Evolutionary conservation across 1,140 invertebrate species (phyloP).

Genomic region (Zaprionus inermis): DNA sequence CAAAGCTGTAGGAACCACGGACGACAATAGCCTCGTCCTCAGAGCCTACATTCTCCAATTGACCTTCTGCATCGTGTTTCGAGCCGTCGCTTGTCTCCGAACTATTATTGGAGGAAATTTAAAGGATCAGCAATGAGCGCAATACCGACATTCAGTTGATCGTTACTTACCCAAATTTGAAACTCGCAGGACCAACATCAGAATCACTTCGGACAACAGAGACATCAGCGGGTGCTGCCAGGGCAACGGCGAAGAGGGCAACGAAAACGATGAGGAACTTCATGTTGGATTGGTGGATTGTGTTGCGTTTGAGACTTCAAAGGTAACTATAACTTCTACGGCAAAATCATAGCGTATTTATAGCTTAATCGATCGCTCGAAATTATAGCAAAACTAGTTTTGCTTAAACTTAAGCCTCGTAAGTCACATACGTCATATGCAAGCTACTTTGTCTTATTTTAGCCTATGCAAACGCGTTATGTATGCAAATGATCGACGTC

Average conservation of each 20-base stretch:
- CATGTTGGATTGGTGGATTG: slow-evolving; percentile 36
- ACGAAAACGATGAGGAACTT: slow-evolving; percentile 62
- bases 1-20: slow-evolving; percentile 85
- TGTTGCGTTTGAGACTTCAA: slow-evolving; percentile 41
- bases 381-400: background rate
- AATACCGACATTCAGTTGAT: too few relatives aligned
- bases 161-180: slow-evolving; percentile 84
- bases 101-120: too few relatives aligned
- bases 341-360: slow-evolving; percentile 44
- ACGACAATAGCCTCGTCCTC: slow-evolving; percentile 84
- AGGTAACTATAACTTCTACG: slow-evolving; percentile 40
- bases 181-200: slow-evolving; percentile 84
- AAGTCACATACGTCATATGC: background rate
- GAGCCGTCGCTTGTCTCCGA: slow-evolving; percentile 40
- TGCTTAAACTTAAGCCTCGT: background rate
- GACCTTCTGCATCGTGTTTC: slow-evolving; percentile 7
- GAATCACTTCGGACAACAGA: slow-evolving; percentile 55
- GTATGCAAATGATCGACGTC: background rate
- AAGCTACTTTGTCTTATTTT: background rate
- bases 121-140: too few relatives aligned
- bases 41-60: slow-evolving; percentile 38
- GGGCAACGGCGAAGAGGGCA: slow-evolving; percentile 61
- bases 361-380: slow-evolving; percentile 16
- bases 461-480: background rate
- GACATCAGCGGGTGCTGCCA: slow-evolving; percentile 58